Conservation (phyloP, 1,140 invertebrate genomes). For the Platorchestia sp. region DNA sequence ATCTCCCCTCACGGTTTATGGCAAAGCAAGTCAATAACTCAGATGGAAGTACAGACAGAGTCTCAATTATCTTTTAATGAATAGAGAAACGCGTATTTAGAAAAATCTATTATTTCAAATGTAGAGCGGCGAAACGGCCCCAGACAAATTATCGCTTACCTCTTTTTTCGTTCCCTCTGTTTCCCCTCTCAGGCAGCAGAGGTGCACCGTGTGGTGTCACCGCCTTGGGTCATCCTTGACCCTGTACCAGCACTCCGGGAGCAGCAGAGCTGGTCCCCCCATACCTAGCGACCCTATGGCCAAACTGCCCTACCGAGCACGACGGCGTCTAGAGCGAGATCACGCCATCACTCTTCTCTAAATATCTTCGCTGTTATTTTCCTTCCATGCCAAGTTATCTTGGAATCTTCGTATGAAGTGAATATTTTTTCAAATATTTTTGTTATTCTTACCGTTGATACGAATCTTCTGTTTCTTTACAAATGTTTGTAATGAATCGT, state of each 20-base stretch:
- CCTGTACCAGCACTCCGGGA: conserved; percentile 41
- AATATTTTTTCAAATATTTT: neutral
- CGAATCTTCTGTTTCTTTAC: neutral
- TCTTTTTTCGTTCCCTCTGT: neutral
- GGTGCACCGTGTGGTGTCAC: conserved; percentile 51
- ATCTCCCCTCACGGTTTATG: too few relatives aligned
- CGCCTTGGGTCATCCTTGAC: conserved; percentile 14
- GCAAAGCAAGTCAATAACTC: too few relatives aligned
- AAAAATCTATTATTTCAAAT: too few relatives aligned
- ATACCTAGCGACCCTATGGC: conserved; percentile 58
- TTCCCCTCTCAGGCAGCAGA: neutral
- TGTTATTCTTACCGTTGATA: neutral
- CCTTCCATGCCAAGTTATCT: neutral
- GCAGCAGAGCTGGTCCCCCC: conserved; percentile 4
- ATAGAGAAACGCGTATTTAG: too few relatives aligned
- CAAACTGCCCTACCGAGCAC: conserved; percentile 47
- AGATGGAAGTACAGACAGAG: too few relatives aligned
- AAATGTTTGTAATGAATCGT: neutral
- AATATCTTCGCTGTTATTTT: neutral
- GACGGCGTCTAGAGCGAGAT: conserved; percentile 48
- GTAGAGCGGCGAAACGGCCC: too few relatives aligned
- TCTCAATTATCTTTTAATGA: too few relatives aligned
- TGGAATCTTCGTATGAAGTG: neutral
- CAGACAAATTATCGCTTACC: neutral
- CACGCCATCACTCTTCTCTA: conserved; percentile 49